Evolutionary conservation across 2,113 vertebrate genomes (phyloP).

Genomic region (Crypturellus undulatus): DNA sequence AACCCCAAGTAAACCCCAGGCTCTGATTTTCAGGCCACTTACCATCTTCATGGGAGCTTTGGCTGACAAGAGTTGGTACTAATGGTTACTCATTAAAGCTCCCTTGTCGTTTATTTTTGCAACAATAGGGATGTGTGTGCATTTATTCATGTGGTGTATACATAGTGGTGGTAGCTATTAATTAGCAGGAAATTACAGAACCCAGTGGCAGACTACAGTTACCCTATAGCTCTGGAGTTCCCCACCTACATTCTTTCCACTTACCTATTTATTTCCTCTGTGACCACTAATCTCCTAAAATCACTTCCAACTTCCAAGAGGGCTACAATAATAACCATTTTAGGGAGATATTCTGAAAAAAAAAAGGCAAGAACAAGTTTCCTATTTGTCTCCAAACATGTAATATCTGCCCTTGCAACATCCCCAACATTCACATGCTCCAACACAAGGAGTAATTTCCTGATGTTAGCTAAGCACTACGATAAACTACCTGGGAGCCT

Average conservation of each 20-base stretch:
- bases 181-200: background rate
- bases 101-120: slow-evolving; percentile 14
- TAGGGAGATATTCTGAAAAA: background rate
- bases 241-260: background rate
- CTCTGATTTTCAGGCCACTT: background rate
- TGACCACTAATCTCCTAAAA: background rate
- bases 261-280: background rate
- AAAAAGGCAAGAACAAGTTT: background rate
- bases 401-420: background rate
- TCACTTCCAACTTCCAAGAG: background rate
- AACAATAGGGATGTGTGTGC: background rate
- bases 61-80: background rate
- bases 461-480: background rate
- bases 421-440: background rate
- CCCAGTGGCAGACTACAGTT: background rate
- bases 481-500: background rate
- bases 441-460: background rate
- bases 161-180: background rate
- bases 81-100: slow-evolving; percentile 21
- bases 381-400: background rate
- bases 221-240: background rate
- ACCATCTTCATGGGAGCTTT: background rate
- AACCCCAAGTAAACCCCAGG: background rate
- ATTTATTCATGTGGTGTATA: background rate
- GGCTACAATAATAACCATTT: background rate